Evolutionary conservation across 2,113 vertebrate species (phyloP).

Genomic region (Nasalis larvatus): DNA sequence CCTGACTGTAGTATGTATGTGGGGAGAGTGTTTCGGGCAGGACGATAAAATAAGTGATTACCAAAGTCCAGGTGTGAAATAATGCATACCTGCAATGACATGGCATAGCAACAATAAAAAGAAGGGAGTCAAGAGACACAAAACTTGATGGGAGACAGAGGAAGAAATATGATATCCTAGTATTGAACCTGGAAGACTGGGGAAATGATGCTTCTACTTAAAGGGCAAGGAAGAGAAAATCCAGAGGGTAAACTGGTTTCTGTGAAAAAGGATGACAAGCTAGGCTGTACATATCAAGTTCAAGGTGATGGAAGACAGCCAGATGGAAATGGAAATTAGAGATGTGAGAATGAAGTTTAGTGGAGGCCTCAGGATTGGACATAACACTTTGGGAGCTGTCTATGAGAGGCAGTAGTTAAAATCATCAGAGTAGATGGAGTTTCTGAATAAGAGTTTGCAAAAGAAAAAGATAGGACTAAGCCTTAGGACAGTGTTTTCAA

Average conservation of each 20-base stretch:
- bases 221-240: neutral
- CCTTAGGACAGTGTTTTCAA: neutral
- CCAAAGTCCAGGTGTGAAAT: conserved; percentile 17
- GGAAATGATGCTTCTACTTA: neutral
- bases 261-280: neutral
- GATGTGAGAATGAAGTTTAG: neutral
- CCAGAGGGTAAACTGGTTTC: neutral
- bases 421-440: neutral
- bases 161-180: neutral
- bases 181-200: neutral
- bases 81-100: neutral
- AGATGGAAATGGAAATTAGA: neutral
- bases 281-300: neutral
- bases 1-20: neutral
- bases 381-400: neutral
- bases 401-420: neutral
- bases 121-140: neutral
- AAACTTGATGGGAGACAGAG: neutral
- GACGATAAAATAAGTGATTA: neutral
- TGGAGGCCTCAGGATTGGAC: neutral
- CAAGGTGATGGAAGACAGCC: neutral
- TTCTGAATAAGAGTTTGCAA: neutral
- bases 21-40: neutral
- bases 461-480: neutral
- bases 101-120: neutral